Percentiles rank a stretch among this genome's conserved stretches.
Conservation (phyloP, 2,113 vertebrate species). For the Hemichromis elongatus region DNA sequence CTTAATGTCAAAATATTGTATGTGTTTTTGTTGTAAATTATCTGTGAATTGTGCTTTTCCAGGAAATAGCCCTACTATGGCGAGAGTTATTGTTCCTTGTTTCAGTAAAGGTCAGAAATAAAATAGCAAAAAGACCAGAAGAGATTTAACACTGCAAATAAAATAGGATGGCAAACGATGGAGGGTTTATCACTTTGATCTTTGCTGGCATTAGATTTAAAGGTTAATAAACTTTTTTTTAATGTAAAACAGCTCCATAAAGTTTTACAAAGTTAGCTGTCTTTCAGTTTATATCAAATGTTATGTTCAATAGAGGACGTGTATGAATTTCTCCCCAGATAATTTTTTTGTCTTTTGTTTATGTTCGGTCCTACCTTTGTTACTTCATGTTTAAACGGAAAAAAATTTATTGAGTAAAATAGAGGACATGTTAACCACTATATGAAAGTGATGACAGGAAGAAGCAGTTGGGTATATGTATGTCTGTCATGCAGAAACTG, state of each 20-base stretch:
- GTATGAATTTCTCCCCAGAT: no score
- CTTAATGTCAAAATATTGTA: background rate
- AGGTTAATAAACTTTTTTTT: background rate
- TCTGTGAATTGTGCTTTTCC: background rate
- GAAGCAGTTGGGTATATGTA: background rate
- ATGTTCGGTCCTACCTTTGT: no score
- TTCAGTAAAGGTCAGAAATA: constrained; percentile 18
- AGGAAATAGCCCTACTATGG: background rate
- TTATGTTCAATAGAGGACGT: background rate
- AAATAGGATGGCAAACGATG: background rate
- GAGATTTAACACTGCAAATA: background rate
- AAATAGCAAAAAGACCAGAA: background rate
- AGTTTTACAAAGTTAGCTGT: background rate
- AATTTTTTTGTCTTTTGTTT: no score
- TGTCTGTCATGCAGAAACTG: background rate
- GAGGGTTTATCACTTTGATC: background rate
- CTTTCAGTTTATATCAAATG: background rate
- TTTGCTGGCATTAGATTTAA: background rate
- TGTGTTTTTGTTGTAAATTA: background rate
- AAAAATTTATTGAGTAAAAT: no score
- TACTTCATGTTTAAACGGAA: no score
- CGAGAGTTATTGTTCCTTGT: background rate
- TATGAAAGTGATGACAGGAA: background rate
- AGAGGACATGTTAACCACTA: background rate
- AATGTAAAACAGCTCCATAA: background rate